Evolutionary conservation across 2,888 invertebrate genomes (phyloP), one percentile per base, ranked within the genome.

Genomic region (Parthenolecanium corni): DNA sequence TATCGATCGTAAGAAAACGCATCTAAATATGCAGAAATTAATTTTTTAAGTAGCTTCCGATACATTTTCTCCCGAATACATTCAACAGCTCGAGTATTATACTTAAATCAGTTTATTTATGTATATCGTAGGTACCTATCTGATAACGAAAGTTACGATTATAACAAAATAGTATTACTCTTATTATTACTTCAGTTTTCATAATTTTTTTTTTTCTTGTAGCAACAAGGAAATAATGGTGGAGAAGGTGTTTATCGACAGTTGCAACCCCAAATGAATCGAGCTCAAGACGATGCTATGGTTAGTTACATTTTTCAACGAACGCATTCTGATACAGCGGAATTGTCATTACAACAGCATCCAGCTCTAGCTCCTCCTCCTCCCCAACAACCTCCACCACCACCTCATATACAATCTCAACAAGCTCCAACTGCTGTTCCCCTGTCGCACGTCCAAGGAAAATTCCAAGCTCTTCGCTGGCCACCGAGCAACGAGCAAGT

Each of bases 301-400:
- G 92, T 92, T 69, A 89, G 91, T 71, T 94, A 94, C 75, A 89
- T 91, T 69, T 94, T 89, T 74, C 90, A 90, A 73, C 76, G 86
- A 68, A 84, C 85, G 66, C 85, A 86, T 68, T 63, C 63, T 21
- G 63, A 63, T 23, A 12, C 54, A 25, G 40, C 53, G 1, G 53
- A 63, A 54, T 36, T 54, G 6, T 14, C 31, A 23, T 9, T 46
- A 18, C 47, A 44, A 14, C 58, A 58, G 44, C 47, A 31, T 2
- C 58, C 21, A 16, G 46, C 16, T 1, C 23, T 14, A 16, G n/a
- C 24, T 18, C 31, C 46, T 38, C 23, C 38, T 31, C 53, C 52
- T 18, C 62, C 23, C 25, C 63, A 63, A 21, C 62, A 62, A 16
- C n/a, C n/a, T n/a, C n/a, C n/a, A 21, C 44, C 44, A 42, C 61